Conservation (phyloP, 2,113 vertebrate genomes). For the Campylorhamphus procurvoides region DNA sequence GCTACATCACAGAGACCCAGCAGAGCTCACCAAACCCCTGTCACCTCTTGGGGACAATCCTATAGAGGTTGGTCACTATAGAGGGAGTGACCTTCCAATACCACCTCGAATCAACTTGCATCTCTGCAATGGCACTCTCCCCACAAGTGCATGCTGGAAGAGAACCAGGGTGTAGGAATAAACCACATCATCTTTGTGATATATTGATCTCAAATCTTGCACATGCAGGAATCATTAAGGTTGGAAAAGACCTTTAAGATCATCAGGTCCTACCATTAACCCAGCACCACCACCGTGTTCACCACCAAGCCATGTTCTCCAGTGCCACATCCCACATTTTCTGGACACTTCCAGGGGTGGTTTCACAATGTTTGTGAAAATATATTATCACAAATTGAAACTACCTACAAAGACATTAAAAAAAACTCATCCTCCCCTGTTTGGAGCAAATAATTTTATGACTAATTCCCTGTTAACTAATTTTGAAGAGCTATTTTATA, state of each 20-base stretch:
- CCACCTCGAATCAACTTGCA: neutral
- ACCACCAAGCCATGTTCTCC: accelerated
- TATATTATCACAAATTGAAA: accelerated
- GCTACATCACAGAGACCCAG: neutral
- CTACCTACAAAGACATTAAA: neutral
- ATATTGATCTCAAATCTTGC: neutral
- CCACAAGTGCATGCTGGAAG: accelerated
- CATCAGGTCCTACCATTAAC: neutral
- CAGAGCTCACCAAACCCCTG: neutral
- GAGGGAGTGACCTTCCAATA: no score
- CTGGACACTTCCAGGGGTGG: accelerated
- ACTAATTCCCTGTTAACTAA: neutral
- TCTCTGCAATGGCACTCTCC: neutral
- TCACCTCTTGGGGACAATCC: neutral
- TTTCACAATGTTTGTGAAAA: neutral
- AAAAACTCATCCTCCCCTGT: neutral
- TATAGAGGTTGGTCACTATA: accelerated
- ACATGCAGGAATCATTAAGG: neutral
- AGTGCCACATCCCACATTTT: accelerated
- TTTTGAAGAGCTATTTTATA: neutral
- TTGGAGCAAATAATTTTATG: no score
- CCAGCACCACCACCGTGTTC: neutral
- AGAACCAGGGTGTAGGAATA: neutral
- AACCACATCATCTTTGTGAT: neutral
- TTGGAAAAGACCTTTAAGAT: neutral